phyloP scores from a whole-genome alignment of 2,797 vertebrate genomes.

The Apodemus agrarius region DNA sequence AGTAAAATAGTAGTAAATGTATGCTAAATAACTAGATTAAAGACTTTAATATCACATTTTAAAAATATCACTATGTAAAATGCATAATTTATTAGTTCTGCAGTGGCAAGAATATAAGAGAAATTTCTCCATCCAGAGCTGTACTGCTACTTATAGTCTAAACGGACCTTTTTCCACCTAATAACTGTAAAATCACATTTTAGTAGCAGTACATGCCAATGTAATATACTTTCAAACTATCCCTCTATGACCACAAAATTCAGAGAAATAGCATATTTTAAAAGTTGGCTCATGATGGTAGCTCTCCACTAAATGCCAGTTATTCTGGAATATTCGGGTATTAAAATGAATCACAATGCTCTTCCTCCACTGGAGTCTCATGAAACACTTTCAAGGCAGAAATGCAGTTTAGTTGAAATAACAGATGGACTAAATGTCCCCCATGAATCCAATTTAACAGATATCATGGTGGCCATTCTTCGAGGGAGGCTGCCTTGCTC shows the following conservation, averaged over 20 bases:
- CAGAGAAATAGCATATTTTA: conserved; percentile 73
- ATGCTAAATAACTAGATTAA: conserved; percentile 23
- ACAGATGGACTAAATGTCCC: conserved; percentile 76
- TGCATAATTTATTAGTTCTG: conserved; percentile 11
- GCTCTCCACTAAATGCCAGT: conserved; percentile 68
- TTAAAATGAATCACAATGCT: conserved; percentile 66
- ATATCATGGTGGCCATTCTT: conserved; percentile 61
- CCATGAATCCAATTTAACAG: conserved; percentile 73
- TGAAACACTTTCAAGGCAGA: conserved; percentile 78
- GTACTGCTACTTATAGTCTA: background rate
- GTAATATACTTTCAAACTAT: conserved; percentile 70
- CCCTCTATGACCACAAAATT: conserved; percentile 71
- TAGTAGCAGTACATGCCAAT: conserved; percentile 54
- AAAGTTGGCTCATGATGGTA: conserved; percentile 71
- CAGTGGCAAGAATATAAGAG: background rate
- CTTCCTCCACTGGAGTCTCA: conserved; percentile 68
- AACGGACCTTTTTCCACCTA: conserved; percentile 40
- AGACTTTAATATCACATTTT: conserved; percentile 7
- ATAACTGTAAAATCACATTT: conserved; percentile 73
- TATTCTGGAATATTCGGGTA: conserved; percentile 65
- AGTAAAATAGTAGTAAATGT: conserved; percentile 7
- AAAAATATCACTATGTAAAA: background rate
- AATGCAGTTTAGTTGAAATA: conserved; percentile 79
- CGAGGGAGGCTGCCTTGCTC: conserved; percentile 65
- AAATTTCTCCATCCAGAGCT: background rate